Conservation (phyloP, 2,888 invertebrate genomes). For the Lymantria dispar region DNA sequence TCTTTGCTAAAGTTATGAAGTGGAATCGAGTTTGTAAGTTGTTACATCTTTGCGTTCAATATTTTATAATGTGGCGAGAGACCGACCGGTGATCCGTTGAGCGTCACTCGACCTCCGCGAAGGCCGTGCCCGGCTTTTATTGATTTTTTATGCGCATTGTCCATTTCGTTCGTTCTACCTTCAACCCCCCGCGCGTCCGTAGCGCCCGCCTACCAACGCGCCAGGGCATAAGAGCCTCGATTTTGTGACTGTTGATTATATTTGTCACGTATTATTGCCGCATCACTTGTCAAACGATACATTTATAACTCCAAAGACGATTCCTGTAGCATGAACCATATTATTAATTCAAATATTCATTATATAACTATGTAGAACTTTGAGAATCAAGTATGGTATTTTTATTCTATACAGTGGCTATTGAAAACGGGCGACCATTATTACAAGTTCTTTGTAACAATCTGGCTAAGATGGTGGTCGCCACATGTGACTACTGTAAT, state of each 20-base stretch:
- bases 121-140: constrained; percentile 77
- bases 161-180: constrained; percentile 59
- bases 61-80: constrained; percentile 36
- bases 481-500: too few species aligned
- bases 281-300: not conserved
- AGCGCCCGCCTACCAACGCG: constrained; percentile 28
- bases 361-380: too few species aligned
- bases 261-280: constrained; percentile 19
- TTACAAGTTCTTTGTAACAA: too few species aligned
- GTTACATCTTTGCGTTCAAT: constrained; percentile 30
- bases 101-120: constrained; percentile 70
- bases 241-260: constrained; percentile 19
- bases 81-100: constrained; percentile 43
- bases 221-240: constrained; percentile 25
- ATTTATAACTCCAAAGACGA: too few species aligned
- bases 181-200: constrained; percentile 38
- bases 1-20: constrained; percentile 12
- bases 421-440: too few species aligned
- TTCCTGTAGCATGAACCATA: too few species aligned
- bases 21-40: constrained; percentile 28
- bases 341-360: too few species aligned
- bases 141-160: constrained; percentile 81
- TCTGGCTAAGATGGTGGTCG: too few species aligned
- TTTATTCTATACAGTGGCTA: too few species aligned
- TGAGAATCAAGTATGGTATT: too few species aligned